Conservation (phyloP, 2,888 invertebrate genomes). For the Euclidia mi region DNA sequence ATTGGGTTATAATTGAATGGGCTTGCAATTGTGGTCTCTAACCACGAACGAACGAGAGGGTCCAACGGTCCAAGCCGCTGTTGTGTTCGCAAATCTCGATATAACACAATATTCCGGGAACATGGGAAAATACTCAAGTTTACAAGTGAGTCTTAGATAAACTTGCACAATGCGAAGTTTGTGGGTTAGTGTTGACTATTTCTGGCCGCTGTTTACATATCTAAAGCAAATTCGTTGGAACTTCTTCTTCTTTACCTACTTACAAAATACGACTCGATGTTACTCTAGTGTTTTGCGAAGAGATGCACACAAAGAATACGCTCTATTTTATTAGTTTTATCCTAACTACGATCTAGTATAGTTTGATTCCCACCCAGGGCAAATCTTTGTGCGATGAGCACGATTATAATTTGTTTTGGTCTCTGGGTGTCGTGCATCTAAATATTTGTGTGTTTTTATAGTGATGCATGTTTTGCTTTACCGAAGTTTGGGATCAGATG, state of each 20-base stretch:
- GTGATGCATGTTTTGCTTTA: too few relatives aligned
- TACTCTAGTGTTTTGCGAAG: too few relatives aligned
- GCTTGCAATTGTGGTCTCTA: constrained; percentile 23
- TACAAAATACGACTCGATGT: too few relatives aligned
- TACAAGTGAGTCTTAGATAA: not conserved
- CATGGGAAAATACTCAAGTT: constrained; percentile 9
- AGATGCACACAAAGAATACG: not conserved
- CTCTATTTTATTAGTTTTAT: not conserved
- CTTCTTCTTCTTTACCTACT: too few relatives aligned
- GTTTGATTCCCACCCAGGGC: too few relatives aligned
- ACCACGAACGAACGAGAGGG: constrained; percentile 34
- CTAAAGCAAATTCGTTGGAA: too few relatives aligned
- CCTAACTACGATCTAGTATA: too few relatives aligned
- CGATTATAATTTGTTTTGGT: too few relatives aligned
- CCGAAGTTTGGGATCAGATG: too few relatives aligned
- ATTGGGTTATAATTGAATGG: constrained; percentile 39
- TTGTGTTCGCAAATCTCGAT: constrained; percentile 20
- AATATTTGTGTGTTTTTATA: too few relatives aligned
- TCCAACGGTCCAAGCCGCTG: constrained; percentile 16
- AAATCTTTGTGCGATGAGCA: too few relatives aligned
- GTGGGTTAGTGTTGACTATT: constrained; percentile 25
- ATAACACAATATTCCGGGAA: constrained; percentile 1
- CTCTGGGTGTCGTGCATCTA: too few relatives aligned
- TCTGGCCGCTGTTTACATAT: not conserved
- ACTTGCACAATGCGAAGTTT: constrained; percentile 40